A percentile compares a stretch with the other conserved stretches of the same genome.
Evolutionary conservation across 2,888 invertebrate genomes (phyloP).

Genomic region (Melieria omissa): DNA sequence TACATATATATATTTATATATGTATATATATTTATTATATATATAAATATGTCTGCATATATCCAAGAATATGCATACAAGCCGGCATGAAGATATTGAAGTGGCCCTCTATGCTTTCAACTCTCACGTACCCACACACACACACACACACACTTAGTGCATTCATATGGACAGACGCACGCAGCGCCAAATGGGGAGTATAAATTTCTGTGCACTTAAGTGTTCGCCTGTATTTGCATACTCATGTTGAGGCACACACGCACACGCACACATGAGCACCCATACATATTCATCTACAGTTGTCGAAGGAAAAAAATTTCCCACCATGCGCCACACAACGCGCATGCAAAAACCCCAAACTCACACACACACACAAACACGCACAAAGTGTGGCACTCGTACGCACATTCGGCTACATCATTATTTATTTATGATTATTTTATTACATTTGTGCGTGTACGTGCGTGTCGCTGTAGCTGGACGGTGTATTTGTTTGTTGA

Average conservation of each 20-base stretch:
- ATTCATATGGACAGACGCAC: no score
- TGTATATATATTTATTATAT: background rate
- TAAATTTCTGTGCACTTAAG: conserved; percentile 35
- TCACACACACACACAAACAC: background rate
- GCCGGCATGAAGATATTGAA: no score
- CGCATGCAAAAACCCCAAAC: background rate
- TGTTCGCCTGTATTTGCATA: conserved; percentile 19
- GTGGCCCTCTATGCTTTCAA: no score
- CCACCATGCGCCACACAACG: no score
- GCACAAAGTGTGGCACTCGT: background rate
- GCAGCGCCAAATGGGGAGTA: conserved; percentile 22
- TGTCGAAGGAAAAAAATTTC: no score
- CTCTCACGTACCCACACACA: no score
- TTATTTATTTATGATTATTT: conserved; percentile 32
- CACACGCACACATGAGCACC: background rate
- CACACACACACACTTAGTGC: no score
- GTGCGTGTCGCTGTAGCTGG: background rate
- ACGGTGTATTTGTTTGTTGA: no score
- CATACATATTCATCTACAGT: background rate
- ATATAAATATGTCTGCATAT: no score
- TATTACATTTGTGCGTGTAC: conserved; percentile 29
- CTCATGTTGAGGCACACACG: conserved; percentile 12
- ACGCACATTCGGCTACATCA: conserved; percentile 11
- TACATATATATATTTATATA: background rate
- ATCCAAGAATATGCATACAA: no score